Conservation (phyloP, 2,888 invertebrate species). For the Corythucha ciliata region DNA sequence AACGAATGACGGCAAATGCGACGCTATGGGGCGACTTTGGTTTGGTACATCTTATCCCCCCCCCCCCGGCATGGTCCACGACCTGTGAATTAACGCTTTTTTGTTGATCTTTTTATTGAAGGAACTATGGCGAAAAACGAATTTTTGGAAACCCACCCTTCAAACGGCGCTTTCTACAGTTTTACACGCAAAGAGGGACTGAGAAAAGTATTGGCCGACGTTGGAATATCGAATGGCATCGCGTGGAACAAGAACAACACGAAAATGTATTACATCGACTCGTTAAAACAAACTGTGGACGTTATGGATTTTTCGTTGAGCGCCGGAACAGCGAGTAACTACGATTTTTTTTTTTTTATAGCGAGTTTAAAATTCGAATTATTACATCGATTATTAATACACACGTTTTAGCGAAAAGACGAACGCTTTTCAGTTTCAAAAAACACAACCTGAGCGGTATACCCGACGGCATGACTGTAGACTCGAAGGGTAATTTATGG, state of each 20-base stretch:
- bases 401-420: no score
- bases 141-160: conserved; percentile 31
- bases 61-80: no score
- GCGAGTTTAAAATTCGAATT: no score
- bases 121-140: conserved; percentile 5
- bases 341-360: no score
- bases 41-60: no score
- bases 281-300: conserved; percentile 18
- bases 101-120: neutral
- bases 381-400: no score
- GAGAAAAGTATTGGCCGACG: conserved; percentile 37
- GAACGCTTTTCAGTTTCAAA: conserved; percentile 47
- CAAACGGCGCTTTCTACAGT: conserved; percentile 40
- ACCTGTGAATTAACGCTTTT: neutral
- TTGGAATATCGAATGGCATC: conserved; percentile 66
- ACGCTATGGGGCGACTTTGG: conserved; percentile 61
- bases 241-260: conserved; percentile 50
- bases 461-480: conserved; percentile 62
- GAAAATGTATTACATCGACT: conserved; percentile 28
- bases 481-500: conserved; percentile 43
- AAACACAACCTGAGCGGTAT: conserved; percentile 44
- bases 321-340: conserved; percentile 55
- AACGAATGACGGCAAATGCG: conserved; percentile 72
- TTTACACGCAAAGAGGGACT: conserved; percentile 15
- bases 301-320: conserved; percentile 62